phyloP scores from a whole-genome alignment of 1,140 invertebrate genomes.

The Pseudomyrmex gracilis region DNA sequence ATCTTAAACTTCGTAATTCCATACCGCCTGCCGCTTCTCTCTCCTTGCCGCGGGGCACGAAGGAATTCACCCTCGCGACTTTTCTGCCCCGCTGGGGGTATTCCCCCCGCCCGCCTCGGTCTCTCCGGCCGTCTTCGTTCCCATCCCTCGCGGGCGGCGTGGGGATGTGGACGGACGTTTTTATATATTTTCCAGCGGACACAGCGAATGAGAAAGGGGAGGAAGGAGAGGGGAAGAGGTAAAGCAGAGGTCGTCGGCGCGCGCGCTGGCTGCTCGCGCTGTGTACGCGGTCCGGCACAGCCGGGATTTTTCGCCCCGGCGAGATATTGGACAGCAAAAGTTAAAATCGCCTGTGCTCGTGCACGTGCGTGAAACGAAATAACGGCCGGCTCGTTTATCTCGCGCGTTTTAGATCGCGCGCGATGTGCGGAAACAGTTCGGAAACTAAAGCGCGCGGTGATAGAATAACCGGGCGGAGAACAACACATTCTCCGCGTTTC shows the following conservation, averaged over 20 bases:
- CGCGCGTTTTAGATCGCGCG: constrained; percentile 46
- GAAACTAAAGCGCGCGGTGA: not conserved
- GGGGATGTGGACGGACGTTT: constrained; percentile 34
- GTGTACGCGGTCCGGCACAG: constrained; percentile 1
- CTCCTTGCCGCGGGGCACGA: constrained; percentile 34
- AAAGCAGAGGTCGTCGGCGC: no score
- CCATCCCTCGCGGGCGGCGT: not conserved
- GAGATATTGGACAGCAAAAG: constrained; percentile 60
- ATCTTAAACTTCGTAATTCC: constrained; percentile 77
- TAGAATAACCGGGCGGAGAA: constrained; percentile 13
- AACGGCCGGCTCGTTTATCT: constrained; percentile 52
- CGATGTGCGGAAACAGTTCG: constrained; percentile 18
- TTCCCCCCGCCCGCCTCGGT: constrained; percentile 27
- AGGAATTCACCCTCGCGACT: constrained; percentile 72
- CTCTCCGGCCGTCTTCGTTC: constrained; percentile 30
- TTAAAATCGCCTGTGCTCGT: constrained; percentile 48
- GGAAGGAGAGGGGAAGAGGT: no score
- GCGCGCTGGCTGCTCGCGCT: not conserved
- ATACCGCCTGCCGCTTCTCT: constrained; percentile 52
- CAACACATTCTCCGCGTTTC: constrained; percentile 7
- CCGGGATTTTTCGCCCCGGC: constrained; percentile 49
- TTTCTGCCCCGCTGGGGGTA: constrained; percentile 66
- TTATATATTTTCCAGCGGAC: constrained; percentile 37
- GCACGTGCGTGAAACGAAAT: constrained; percentile 43
- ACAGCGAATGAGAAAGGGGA: not conserved